A percentile compares a stretch with the other conserved stretches of the same genome.
These are phyloP conservation scores for Halocynthia roretzi DNA, from an alignment of 23 tunicate genomes.

Conservation along the genomic window DNA sequence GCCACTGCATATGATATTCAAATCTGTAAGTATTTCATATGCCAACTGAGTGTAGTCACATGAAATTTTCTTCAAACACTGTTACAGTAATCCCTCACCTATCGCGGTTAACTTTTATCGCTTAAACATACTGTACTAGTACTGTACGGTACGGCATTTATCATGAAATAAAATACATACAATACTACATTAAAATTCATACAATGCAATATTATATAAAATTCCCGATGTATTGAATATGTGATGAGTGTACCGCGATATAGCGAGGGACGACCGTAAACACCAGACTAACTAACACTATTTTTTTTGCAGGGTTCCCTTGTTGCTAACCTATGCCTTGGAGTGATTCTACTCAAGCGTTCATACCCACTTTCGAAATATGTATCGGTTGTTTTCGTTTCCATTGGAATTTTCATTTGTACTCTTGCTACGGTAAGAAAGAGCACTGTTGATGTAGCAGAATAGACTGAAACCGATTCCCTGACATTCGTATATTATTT, in stretches of 20 bases:
- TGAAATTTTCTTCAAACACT: not conserved
- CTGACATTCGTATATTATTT: not conserved
- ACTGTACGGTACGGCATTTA: too few relatives aligned
- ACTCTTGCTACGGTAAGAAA: slow-evolving; percentile 63
- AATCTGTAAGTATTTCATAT: slow-evolving; percentile 61
- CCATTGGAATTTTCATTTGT: slow-evolving; percentile 84
- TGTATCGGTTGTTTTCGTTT: slow-evolving; percentile 47
- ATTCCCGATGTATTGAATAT: too few relatives aligned
- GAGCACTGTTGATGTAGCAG: not conserved
- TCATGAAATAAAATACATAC: too few relatives aligned
- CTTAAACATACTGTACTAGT: too few relatives aligned
- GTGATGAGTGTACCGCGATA: too few relatives aligned
- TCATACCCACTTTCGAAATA: slow-evolving; percentile 40
- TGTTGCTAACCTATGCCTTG: slow-evolving; percentile 63
- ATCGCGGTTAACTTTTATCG: too few relatives aligned
- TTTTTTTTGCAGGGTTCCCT: slow-evolving; percentile 67
- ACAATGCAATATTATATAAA: not conserved
- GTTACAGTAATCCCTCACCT: too few relatives aligned
- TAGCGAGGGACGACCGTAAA: too few relatives aligned
- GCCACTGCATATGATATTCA: slow-evolving; percentile 89
- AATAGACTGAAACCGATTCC: not conserved
- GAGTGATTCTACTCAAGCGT: slow-evolving; percentile 38
- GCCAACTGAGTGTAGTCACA: not conserved
- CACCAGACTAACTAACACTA: slow-evolving; percentile 1
- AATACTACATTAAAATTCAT: not conserved